These are phyloP conservation scores for Heliconius hewitsoni DNA, from an alignment of 1,140 invertebrate species.

Conservation along the genomic window DNA sequence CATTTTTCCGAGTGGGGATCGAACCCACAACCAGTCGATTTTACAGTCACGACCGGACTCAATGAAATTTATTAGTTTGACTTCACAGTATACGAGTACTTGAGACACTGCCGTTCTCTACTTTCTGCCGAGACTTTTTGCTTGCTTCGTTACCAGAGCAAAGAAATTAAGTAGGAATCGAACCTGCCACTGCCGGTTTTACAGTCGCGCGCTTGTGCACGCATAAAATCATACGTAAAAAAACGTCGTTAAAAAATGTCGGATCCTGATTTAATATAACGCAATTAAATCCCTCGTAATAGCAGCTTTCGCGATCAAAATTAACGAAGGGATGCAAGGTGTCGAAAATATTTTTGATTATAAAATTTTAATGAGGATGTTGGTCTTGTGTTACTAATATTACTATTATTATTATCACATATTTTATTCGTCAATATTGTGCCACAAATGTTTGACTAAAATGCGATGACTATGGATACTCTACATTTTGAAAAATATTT, in stretches of 20 bases:
- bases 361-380: background rate
- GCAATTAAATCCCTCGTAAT: background rate
- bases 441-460: background rate
- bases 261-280: constrained; percentile 6
- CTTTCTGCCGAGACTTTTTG: background rate
- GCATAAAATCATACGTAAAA: background rate
- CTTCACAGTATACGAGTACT: too few relatives aligned
- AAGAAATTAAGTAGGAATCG: background rate
- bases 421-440: background rate
- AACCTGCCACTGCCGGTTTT: background rate
- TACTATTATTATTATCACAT: background rate
- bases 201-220: background rate
- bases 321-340: constrained; percentile 6
- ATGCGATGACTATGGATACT: too few relatives aligned
- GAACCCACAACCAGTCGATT: too few relatives aligned
- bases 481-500: background rate
- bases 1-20: too few relatives aligned
- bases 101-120: too few relatives aligned
- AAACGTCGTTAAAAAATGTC: background rate
- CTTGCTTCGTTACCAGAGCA: background rate
- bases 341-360: background rate
- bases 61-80: too few relatives aligned
- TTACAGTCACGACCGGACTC: too few relatives aligned
- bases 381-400: background rate
- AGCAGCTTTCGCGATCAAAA: background rate